Evolutionary conservation across 2,797 vertebrate genomes (phyloP).

Genomic region (Aulostomus chinensis): DNA sequence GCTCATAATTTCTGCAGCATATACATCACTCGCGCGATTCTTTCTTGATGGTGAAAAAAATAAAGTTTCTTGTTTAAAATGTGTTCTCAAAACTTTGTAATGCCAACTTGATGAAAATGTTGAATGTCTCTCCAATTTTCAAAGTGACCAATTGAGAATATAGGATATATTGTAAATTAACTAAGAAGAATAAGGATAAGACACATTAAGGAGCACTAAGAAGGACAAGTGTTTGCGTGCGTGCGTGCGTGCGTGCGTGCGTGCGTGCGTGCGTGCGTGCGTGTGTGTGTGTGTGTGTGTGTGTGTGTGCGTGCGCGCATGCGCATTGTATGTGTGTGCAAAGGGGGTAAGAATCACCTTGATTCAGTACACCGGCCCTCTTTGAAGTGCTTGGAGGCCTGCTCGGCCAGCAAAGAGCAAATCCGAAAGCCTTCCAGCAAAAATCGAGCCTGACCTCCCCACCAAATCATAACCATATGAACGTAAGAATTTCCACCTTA

Average conservation of each 20-base stretch:
- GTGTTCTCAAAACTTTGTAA: conserved; percentile 36
- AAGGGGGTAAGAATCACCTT: conserved; percentile 89
- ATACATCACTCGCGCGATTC: neutral
- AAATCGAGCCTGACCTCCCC: conserved; percentile 90
- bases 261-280: conserved; percentile 78
- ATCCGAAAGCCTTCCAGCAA: conserved; percentile 80
- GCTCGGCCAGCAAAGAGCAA: conserved; percentile 88
- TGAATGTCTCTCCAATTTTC: conserved; percentile 40
- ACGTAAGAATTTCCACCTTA: conserved; percentile 86
- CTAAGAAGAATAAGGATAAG: too few relatives aligned
- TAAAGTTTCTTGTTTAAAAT: conserved; percentile 12
- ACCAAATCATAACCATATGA: conserved; percentile 99
- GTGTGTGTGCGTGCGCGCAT: conserved; percentile 62
- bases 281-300: conserved; percentile 60
- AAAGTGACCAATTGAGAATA: conserved; percentile 49
- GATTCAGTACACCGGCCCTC: conserved; percentile 91
- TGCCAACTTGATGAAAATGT: conserved; percentile 23
- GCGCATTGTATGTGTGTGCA: conserved; percentile 67
- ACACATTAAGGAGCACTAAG: conserved; percentile 48
- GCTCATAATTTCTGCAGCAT: conserved; percentile 10
- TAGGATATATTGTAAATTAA: too few relatives aligned
- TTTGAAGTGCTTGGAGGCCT: conserved; percentile 94
- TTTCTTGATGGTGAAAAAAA: conserved; percentile 3
- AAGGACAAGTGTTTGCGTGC: conserved; percentile 54
- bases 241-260: conserved; percentile 62